These are phyloP conservation scores for Heliothis peltigera DNA, from an alignment of 2,888 invertebrate genomes.

Conservation along the genomic window DNA sequence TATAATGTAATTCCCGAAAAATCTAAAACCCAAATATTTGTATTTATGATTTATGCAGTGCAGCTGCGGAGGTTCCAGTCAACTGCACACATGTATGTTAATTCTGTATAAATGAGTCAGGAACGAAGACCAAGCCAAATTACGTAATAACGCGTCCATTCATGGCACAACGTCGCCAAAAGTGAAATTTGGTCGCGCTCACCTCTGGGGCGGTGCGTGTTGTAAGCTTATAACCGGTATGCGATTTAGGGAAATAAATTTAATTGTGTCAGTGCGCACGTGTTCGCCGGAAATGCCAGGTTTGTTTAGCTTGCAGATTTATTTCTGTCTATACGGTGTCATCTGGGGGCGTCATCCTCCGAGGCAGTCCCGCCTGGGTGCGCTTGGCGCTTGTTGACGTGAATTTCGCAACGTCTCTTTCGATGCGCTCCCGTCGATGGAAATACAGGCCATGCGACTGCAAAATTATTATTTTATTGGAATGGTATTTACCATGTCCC, in stretches of 20 bases:
- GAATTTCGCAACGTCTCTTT: conserved; percentile 77
- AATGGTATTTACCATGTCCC: conserved; percentile 21
- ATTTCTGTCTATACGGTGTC: conserved; percentile 86
- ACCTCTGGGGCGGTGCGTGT: conserved; percentile 30
- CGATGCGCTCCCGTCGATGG: conserved; percentile 72
- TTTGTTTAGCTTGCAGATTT: conserved; percentile 88
- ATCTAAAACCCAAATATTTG: conserved; percentile 22
- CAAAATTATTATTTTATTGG: conserved; percentile 65
- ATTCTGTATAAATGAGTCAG: conserved; percentile 83
- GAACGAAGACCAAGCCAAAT: conserved; percentile 75
- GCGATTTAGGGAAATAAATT: conserved; percentile 68
- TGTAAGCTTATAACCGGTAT: conserved; percentile 36
- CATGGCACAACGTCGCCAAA: conserved; percentile 76
- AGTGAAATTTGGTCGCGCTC: conserved; percentile 64
- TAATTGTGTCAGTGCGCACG: conserved; percentile 82
- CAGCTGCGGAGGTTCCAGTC: conserved; percentile 76
- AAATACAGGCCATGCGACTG: conserved; percentile 71
- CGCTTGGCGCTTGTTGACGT: conserved; percentile 81
- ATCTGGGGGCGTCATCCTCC: conserved; percentile 86
- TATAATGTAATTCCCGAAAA: conserved; percentile 11
- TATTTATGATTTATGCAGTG: conserved; percentile 71
- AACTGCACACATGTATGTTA: conserved; percentile 75
- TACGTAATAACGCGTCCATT: conserved; percentile 83
- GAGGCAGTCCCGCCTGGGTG: conserved; percentile 69
- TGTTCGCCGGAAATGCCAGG: conserved; percentile 85